Percentiles rank a stretch among this genome's conserved stretches.
Evolutionary conservation across 2,888 invertebrate genomes (phyloP).

Genomic region (Drosophila sordidula): DNA sequence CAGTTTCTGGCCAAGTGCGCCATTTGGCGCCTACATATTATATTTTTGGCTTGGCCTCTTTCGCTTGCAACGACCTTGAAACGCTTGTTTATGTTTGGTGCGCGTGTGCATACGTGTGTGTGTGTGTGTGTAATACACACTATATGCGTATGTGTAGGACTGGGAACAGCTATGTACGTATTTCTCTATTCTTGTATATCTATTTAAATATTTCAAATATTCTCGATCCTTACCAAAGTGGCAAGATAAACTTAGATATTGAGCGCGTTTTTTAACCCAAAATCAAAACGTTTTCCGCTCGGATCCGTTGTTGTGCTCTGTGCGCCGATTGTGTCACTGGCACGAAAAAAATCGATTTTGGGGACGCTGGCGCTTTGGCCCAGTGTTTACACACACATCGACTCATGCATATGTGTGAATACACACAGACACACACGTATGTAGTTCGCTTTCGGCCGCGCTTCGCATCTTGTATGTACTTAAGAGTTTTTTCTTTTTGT

Average conservation of each 20-base stretch:
- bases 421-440: conserved; percentile 9
- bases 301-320: conserved; percentile 29
- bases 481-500: conserved; percentile 42
- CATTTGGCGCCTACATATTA: conserved; percentile 31
- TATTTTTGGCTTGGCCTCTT: conserved; percentile 54
- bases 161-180: not conserved
- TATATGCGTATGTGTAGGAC: not conserved
- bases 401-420: conserved; percentile 2
- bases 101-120: not conserved
- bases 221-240: conserved; percentile 21
- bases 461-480: conserved; percentile 38
- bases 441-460: conserved; percentile 35
- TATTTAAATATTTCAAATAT: not conserved
- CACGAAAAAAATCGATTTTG: conserved; percentile 72
- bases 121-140: not conserved
- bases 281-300: conserved; percentile 16
- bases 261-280: not conserved
- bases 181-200: not conserved
- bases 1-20: conserved; percentile 43
- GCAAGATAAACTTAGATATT: conserved; percentile 7
- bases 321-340: conserved; percentile 61
- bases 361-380: conserved; percentile 56
- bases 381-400: conserved; percentile 29
- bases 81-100: conserved; percentile 68
- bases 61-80: conserved; percentile 71